These are phyloP conservation scores for Spilarctia lutea DNA, from an alignment of 2,888 invertebrate species.

Conservation along the genomic window DNA sequence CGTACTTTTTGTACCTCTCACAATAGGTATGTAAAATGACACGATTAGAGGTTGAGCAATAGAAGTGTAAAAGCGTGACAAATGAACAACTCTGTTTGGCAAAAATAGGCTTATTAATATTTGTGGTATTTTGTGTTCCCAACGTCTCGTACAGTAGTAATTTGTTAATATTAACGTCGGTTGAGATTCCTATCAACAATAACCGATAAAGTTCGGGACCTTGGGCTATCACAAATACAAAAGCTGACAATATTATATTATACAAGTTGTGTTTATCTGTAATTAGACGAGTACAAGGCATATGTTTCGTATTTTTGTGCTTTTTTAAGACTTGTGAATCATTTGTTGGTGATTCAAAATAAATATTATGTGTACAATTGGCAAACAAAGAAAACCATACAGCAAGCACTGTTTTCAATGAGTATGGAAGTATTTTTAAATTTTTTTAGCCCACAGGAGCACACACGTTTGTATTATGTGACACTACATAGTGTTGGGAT, in stretches of 20 bases:
- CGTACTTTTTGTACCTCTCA: neutral
- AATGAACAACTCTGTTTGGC: neutral
- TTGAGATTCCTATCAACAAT: neutral
- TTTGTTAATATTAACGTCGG: neutral
- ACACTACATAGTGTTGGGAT: conserved; percentile 42
- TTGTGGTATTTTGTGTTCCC: neutral
- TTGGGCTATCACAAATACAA: neutral
- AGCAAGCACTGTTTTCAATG: conserved; percentile 11
- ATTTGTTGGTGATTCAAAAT: no score
- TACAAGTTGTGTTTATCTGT: no score
- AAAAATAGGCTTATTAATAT: neutral
- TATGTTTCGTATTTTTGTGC: no score
- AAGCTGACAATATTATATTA: neutral
- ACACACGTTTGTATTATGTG: conserved; percentile 27
- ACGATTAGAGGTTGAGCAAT: neutral
- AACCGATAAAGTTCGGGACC: neutral
- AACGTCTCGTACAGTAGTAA: neutral
- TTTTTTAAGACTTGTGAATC: no score
- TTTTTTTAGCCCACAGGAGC: conserved; percentile 30
- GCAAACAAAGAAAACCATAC: neutral
- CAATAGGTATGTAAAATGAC: neutral
- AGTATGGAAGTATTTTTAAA: conserved; percentile 21
- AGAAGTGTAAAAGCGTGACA: neutral
- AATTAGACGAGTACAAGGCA: no score
- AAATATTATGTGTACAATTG: neutral